phyloP scores from a whole-genome alignment of 1,140 invertebrate species.

The Arctopsyche grandis region DNA sequence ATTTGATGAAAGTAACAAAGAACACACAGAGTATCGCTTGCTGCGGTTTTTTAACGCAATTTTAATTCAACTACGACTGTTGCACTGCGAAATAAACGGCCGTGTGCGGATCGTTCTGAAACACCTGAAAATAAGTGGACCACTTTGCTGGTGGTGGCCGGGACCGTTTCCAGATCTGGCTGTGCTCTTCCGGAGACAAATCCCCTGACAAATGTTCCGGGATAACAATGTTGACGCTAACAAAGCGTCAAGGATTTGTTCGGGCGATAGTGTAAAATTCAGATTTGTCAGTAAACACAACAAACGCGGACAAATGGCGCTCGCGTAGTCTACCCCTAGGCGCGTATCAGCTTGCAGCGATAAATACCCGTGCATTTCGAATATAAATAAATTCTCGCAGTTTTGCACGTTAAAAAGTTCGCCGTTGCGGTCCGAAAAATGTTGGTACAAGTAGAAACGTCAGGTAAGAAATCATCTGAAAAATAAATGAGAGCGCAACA shows the following conservation, averaged over 20 bases:
- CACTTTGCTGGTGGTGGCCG: neutral
- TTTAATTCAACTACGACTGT: too few relatives aligned
- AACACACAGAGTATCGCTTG: neutral
- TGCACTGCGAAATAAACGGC: too few relatives aligned
- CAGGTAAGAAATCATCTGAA: neutral
- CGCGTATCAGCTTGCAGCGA: too few relatives aligned
- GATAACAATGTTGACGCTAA: slow-evolving; percentile 52
- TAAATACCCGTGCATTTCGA: too few relatives aligned
- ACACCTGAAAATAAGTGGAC: slow-evolving; percentile 19
- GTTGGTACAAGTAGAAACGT: neutral
- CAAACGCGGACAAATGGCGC: slow-evolving; percentile 40
- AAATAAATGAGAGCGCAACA: slow-evolving; percentile 3
- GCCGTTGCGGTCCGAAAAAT: too few relatives aligned
- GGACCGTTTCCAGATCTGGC: slow-evolving; percentile 18
- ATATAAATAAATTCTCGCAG: too few relatives aligned
- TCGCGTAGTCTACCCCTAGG: slow-evolving; percentile 1
- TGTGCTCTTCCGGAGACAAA: slow-evolving; percentile 38
- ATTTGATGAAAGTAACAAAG: slow-evolving; percentile 6
- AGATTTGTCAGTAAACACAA: slow-evolving; percentile 54
- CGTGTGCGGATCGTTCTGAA: neutral
- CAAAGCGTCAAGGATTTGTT: slow-evolving; percentile 53
- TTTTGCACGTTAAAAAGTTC: too few relatives aligned
- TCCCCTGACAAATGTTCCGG: slow-evolving; percentile 52
- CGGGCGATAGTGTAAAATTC: slow-evolving; percentile 54
- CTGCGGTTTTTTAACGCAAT: neutral